Evolutionary conservation across 2,888 invertebrate genomes (phyloP), one percentile per base, ranked within the genome.

Genomic region (Philereme vetulata): DNA sequence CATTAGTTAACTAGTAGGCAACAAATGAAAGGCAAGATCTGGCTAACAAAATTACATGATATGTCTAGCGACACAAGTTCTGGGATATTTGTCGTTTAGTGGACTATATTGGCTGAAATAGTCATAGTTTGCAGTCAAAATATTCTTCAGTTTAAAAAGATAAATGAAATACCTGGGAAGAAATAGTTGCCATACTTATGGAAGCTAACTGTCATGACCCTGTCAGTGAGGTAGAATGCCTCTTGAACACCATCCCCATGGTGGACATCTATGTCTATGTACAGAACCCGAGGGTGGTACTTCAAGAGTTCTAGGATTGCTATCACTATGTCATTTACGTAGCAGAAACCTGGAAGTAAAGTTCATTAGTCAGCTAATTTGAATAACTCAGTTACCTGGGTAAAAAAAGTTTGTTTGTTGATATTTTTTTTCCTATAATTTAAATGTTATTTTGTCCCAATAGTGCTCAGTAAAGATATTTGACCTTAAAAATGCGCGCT

Each of bases 161-260:
- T n/a, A n/a, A 21, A 21, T 36, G 36, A 36, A 36, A 42, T 56
- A 61, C 60, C 99, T 0, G 99, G 99, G 81, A 99, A 99, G 85
- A 99, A 99, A 77, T 96, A 97, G 78, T 98, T 98, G 2, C 99
- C 99, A 81, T 98, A 99, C 88, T 99, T 99, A 81, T 99, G 99
- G 85, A 99, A 99, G 48, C 98, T 99, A 1, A 99, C 98, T 0
- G 99, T 99, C 99, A 99, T 99, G 0, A 99, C 99, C 63, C 99
- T 71, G 82, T 99, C 99, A 0, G 98, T 99, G 4, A 98, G 91
- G 83, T 99, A 99, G 88, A 99, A 99, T 0, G 99, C 99, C 88
- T 99, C 99, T 85, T 99, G 98, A 0, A 99, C 99, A 0, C 98
- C 98, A 78, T 98, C 98, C 0, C 97, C 97, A 72, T 99, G 99